Base-by-base conservation (phyloP, 2,797 vertebrate species). In the Bradypodion ventrale region DNA sequence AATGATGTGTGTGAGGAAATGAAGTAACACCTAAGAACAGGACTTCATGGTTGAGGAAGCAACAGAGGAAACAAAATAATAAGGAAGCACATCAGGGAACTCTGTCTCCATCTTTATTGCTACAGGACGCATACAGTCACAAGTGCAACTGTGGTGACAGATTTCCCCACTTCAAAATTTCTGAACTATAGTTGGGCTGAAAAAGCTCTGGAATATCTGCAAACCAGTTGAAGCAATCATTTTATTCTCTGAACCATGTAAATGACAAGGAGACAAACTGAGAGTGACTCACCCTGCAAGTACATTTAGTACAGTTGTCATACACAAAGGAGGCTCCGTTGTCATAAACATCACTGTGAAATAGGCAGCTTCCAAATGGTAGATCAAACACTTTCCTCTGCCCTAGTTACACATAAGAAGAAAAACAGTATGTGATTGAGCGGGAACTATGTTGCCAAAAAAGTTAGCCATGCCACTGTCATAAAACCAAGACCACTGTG, bases 311-410 rank as follows among this genome's bases (percentile, higher is more conserved):
- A 93, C 98, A 99, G 96, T 97, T 98, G 90, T 99, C 97, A 1
- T 97, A 96, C 40, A 93, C 86, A 93, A 99, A 98, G 1, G 94
- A 96, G 0, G 97, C 96, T 4, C 96, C 96, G 10, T 99, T 98
- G 90, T 99, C 98, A 72, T 98, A 98, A 46, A 99, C 97, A 0
- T 99, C 98, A 62, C 98, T 99, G 93, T 97, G 98, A 93, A 99
- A 99, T 59, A 99, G 95, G 89, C 98, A 99, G 94, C 98, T 99
- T 90, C 98, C 98, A 87, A 96, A 95, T 1, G 97, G 97, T 86
- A 99, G 95, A 92, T 99, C 98, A 87, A 99, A 99, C 88, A 99
- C 98, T 93, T 98, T 99, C 95, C 98, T 97, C 96, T 99, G 98
- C 88, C 98, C 98, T 99, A 84, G 79, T 93, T 84, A 86, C 29